Conservation (phyloP, 2,797 vertebrate genomes). For the Typhlichthys eigenmanni region DNA sequence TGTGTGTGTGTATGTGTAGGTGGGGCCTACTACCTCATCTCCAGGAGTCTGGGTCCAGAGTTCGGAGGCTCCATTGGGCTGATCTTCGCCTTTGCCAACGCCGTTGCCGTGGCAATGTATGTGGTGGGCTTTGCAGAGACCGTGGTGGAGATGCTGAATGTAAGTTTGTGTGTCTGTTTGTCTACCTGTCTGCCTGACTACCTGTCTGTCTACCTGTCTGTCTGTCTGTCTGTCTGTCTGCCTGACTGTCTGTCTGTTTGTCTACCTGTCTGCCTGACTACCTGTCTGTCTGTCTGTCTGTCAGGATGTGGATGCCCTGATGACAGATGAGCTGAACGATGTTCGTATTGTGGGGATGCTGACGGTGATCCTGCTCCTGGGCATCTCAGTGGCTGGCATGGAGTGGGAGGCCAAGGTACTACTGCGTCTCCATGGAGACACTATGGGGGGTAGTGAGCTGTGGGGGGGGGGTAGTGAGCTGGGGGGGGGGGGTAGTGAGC, state of each 20-base stretch:
- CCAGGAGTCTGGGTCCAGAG: constrained; percentile 93
- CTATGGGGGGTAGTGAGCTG: too few species aligned
- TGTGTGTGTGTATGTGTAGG: too few species aligned
- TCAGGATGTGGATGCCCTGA: constrained; percentile 86
- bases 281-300: not conserved
- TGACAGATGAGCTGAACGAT: constrained; percentile 91
- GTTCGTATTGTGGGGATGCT: constrained; percentile 93
- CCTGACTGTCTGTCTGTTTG: too few species aligned
- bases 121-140: constrained; percentile 97
- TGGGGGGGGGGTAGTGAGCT: too few species aligned
- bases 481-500: too few species aligned
- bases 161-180: constrained; percentile 48
- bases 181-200: too few species aligned
- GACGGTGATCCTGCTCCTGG: constrained; percentile 89
- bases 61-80: constrained; percentile 96
- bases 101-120: constrained; percentile 97
- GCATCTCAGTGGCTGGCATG: constrained; percentile 96
- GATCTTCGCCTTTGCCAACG: constrained; percentile 96
- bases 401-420: constrained; percentile 97
- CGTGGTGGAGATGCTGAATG: constrained; percentile 90
- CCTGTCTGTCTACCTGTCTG: too few species aligned
- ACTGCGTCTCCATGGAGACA: too few species aligned
- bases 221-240: too few species aligned
- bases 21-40: constrained; percentile 78
- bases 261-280: too few species aligned